Conservation (phyloP, 1,140 invertebrate genomes). For the Zaprionus ornatus region DNA sequence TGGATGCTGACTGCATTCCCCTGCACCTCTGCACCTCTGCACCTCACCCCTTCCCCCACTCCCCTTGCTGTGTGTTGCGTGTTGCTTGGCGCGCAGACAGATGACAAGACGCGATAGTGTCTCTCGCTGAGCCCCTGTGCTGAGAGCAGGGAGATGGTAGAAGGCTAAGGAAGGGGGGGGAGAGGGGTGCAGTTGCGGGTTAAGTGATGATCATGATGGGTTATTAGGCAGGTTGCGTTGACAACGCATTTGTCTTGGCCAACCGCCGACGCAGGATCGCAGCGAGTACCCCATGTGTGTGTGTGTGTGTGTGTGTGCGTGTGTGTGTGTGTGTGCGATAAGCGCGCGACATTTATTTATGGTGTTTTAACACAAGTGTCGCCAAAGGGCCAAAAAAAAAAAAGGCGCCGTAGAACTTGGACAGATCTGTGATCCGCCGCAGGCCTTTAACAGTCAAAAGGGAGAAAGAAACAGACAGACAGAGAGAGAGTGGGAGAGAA, state of each 20-base stretch:
- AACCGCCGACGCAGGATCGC: constrained; percentile 73
- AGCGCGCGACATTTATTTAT: constrained; percentile 80
- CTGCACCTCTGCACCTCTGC: not conserved
- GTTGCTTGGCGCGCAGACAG: constrained; percentile 69
- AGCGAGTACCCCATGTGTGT: constrained; percentile 19
- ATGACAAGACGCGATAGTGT: constrained; percentile 79
- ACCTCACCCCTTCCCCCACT: constrained; percentile 1
- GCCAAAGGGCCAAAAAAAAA: constrained; percentile 37
- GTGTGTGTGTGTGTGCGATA: constrained; percentile 51
- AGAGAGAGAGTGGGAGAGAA: not conserved
- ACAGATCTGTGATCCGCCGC: not conserved
- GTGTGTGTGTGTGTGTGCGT: constrained; percentile 5
- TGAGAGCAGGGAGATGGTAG: not conserved
- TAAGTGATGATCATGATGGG: constrained; percentile 82
- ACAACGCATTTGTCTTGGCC: constrained; percentile 80
- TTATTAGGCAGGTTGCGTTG: constrained; percentile 82
- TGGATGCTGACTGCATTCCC: constrained; percentile 32
- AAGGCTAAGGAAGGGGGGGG: not conserved
- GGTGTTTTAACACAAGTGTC: constrained; percentile 77
- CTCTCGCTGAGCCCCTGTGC: constrained; percentile 52
- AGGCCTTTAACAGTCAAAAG: constrained; percentile 5
- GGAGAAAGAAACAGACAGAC: not conserved
- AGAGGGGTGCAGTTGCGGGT: constrained; percentile 17
- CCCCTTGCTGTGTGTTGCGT: constrained; percentile 54
- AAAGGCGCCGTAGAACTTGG: constrained; percentile 34